These are phyloP conservation scores for Lasioglossum vierecki DNA, from an alignment of 2,888 invertebrate genomes.

Conservation along the genomic window DNA sequence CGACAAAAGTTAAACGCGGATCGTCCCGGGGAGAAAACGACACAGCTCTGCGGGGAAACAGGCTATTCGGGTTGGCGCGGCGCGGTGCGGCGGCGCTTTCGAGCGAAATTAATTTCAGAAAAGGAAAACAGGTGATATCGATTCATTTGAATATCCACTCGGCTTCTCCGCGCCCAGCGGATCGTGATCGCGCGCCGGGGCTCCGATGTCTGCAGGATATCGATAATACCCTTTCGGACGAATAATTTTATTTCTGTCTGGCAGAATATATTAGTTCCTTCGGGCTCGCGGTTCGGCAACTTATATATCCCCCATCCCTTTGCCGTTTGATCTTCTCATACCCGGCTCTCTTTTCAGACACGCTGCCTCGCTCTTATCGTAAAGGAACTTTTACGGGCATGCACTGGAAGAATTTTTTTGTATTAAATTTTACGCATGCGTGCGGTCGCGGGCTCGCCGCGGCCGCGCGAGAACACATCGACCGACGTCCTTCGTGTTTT, in stretches of 20 bases:
- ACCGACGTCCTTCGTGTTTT: background rate
- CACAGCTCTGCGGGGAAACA: background rate
- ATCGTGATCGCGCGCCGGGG: background rate
- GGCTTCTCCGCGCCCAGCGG: background rate
- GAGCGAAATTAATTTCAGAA: slow-evolving; percentile 73
- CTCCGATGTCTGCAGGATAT: slow-evolving; percentile 65
- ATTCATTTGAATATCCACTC: slow-evolving; percentile 76
- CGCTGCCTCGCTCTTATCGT: slow-evolving; percentile 56
- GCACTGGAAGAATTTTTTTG: slow-evolving; percentile 63
- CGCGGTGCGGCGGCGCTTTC: slow-evolving; percentile 5
- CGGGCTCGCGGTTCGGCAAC: slow-evolving; percentile 60
- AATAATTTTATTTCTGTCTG: slow-evolving; percentile 78
- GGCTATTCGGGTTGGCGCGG: background rate
- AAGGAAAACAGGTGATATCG: slow-evolving; percentile 75
- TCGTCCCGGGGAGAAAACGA: slow-evolving; percentile 22
- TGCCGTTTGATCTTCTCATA: slow-evolving; percentile 64
- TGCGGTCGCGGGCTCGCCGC: background rate
- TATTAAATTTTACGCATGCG: slow-evolving; percentile 64
- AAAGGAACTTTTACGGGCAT: slow-evolving; percentile 67
- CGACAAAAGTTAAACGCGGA: slow-evolving; percentile 22
- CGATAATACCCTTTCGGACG: slow-evolving; percentile 78
- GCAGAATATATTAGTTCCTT: slow-evolving; percentile 74
- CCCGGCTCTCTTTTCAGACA: slow-evolving; percentile 38
- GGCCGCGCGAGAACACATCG: background rate
- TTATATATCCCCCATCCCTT: slow-evolving; percentile 59